Conservation (phyloP, 2,113 vertebrate genomes). For the Steatornis caripensis region DNA sequence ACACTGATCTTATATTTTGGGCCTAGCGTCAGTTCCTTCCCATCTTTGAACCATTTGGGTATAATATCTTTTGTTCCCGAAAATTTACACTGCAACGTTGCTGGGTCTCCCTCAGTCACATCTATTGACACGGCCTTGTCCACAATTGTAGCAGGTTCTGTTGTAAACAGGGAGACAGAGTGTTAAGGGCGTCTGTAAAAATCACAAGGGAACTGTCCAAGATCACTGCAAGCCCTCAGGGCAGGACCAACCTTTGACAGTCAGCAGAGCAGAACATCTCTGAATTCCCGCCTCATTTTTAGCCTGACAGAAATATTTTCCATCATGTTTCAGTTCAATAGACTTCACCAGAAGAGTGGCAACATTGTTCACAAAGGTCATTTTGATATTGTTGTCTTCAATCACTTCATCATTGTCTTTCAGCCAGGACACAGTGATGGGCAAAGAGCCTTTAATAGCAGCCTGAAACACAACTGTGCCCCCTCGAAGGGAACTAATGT, state of each 20-base stretch:
- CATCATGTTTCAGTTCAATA: slow-evolving; percentile 85
- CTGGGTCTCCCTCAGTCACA: slow-evolving; percentile 95
- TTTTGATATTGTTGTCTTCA: slow-evolving; percentile 86
- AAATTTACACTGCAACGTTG: slow-evolving; percentile 91
- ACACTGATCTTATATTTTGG: slow-evolving; percentile 88
- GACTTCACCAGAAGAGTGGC: slow-evolving; percentile 85
- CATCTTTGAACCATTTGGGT: slow-evolving; percentile 87
- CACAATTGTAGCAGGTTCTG: slow-evolving; percentile 91
- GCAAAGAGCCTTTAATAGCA: slow-evolving; percentile 87
- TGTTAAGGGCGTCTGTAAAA: neutral
- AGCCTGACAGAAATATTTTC: slow-evolving; percentile 94
- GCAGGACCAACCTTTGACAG: slow-evolving; percentile 91
- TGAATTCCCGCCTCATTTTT: slow-evolving; percentile 96
- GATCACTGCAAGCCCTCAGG: neutral
- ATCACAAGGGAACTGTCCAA: neutral
- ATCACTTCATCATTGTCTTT: slow-evolving; percentile 94
- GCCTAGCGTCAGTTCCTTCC: slow-evolving; percentile 83
- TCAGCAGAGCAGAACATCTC: slow-evolving; percentile 87
- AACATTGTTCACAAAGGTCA: slow-evolving; percentile 85
- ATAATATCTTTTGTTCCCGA: slow-evolving; percentile 90
- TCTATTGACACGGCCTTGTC: slow-evolving; percentile 93
- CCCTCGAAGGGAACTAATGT: slow-evolving; percentile 82
- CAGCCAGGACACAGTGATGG: slow-evolving; percentile 88
- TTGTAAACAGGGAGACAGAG: slow-evolving; percentile 59
- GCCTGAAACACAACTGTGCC: slow-evolving; percentile 86